phyloP scores from a whole-genome alignment of 1,140 invertebrate genomes.

The Antheraea mylitta region DNA sequence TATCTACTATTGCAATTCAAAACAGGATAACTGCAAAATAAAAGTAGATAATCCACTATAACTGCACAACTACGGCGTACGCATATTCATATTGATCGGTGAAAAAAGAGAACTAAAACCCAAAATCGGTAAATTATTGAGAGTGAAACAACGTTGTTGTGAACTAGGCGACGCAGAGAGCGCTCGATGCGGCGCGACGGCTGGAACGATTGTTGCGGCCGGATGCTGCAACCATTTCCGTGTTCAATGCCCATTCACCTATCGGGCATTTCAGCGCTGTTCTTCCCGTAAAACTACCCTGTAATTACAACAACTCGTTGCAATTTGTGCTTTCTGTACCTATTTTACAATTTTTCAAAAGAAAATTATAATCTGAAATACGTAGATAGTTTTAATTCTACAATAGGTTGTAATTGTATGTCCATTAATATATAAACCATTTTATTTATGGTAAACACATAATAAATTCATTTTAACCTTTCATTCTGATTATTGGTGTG shows the following conservation, averaged over 20 bases:
- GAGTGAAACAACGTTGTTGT: neutral
- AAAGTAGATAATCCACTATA: neutral
- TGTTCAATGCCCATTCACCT: constrained; percentile 40
- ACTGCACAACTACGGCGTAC: neutral
- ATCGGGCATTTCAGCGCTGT: constrained; percentile 29
- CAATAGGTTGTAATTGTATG: no score
- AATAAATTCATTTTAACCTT: no score
- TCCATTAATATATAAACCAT: no score
- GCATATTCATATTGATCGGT: neutral
- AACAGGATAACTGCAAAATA: no score
- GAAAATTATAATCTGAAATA: no score
- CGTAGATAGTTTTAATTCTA: no score
- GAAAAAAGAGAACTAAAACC: neutral
- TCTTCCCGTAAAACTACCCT: constrained; percentile 37
- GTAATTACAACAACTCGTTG: constrained; percentile 35
- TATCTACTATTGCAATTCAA: no score
- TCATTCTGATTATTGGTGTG: no score
- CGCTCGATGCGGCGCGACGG: constrained; percentile 9
- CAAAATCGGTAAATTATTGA: constrained; percentile 1
- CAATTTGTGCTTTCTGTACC: constrained; percentile 11
- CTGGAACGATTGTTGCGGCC: constrained; percentile 49
- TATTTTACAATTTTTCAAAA: neutral
- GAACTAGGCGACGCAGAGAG: neutral
- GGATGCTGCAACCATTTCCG: constrained; percentile 56
- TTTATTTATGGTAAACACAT: no score